phyloP scores from a whole-genome alignment of 2,113 vertebrate species.

The Poecile atricapillus region DNA sequence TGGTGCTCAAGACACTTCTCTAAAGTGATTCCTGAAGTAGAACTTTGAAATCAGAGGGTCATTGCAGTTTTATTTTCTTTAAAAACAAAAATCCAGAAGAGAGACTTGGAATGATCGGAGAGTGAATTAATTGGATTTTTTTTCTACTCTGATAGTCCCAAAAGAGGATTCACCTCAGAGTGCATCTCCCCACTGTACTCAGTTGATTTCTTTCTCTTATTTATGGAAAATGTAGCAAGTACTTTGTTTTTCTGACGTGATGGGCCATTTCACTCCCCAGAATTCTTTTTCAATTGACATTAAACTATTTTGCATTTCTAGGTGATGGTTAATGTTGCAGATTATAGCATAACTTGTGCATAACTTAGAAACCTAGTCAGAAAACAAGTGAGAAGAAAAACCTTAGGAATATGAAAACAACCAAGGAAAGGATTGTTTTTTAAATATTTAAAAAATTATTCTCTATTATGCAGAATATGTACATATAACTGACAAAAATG shows the following conservation, averaged over 20 bases:
- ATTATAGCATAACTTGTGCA: neutral
- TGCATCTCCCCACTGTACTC: neutral
- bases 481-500: neutral
- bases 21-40: neutral
- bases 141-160: neutral
- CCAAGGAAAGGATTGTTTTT: neutral
- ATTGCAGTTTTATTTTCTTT: neutral
- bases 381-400: neutral
- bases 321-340: neutral
- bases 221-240: neutral
- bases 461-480: neutral
- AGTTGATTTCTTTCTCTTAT: neutral
- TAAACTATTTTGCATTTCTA: neutral
- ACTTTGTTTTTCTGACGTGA: neutral
- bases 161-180: neutral
- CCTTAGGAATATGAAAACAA: neutral
- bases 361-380: neutral
- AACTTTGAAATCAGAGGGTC: neutral
- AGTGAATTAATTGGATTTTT: neutral
- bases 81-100: neutral
- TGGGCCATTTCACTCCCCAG: neutral
- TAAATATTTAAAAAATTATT: neutral
- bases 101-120: neutral
- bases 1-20: neutral
- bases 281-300: neutral